Conservation (phyloP, 2,888 invertebrate species). For the Rhabditoides inermis region DNA sequence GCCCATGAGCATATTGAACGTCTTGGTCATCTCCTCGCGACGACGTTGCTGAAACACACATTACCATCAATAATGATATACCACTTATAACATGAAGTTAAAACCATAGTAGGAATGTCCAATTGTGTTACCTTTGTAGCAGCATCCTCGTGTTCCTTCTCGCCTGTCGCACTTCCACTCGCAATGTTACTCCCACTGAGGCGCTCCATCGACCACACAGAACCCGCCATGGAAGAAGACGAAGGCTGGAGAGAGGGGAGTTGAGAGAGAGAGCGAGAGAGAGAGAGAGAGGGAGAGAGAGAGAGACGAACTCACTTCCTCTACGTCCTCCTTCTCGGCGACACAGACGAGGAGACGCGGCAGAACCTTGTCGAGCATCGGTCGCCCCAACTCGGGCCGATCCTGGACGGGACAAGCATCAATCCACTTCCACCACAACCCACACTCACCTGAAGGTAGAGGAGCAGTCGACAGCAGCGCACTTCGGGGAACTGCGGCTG, state of each 20-base stretch:
- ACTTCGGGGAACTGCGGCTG: slow-evolving; percentile 52
- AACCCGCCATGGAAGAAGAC: too few species aligned
- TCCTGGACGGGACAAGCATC: too few species aligned
- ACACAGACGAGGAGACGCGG: slow-evolving; percentile 65
- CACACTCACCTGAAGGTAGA: too few species aligned
- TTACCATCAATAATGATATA: too few species aligned
- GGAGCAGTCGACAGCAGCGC: slow-evolving; percentile 66
- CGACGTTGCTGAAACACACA: slow-evolving; percentile 18
- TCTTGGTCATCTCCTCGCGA: slow-evolving; percentile 67
- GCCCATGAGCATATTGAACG: slow-evolving; percentile 73
- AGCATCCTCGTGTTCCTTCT: not conserved
- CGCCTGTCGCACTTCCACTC: not conserved
- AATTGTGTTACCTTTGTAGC: not conserved
- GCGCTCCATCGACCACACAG: too few species aligned
- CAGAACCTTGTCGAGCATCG: slow-evolving; percentile 69
- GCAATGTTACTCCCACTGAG: too few species aligned
- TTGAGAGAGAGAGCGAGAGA: too few species aligned
- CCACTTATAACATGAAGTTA: too few species aligned
- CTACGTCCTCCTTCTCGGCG: slow-evolving; percentile 43
- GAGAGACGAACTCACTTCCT: too few species aligned
- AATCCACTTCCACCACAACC: too few species aligned
- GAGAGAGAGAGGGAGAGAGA: too few species aligned
- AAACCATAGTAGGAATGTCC: not conserved
- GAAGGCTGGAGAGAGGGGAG: too few species aligned
- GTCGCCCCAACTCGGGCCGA: slow-evolving; percentile 74